phyloP scores from a whole-genome alignment of 1,140 invertebrate species.

The Scylla paramamosain region DNA sequence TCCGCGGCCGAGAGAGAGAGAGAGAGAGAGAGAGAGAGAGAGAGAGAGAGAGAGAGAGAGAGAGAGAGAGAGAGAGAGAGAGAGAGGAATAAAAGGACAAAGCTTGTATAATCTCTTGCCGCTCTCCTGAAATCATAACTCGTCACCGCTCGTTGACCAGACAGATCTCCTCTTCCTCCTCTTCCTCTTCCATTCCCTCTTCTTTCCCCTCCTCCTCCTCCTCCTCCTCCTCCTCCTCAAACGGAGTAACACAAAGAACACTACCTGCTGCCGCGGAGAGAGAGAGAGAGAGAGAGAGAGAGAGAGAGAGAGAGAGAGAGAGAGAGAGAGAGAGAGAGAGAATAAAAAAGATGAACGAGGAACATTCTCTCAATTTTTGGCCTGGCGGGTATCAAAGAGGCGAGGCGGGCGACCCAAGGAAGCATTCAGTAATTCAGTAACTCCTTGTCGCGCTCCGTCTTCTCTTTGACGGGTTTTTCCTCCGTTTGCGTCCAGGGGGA shows the following conservation, averaged over 20 bases:
- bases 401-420: slow-evolving; percentile 7
- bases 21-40: slow-evolving; percentile 20
- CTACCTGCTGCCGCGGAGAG: background rate
- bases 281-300: no score
- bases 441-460: background rate
- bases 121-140: background rate
- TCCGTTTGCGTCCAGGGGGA: slow-evolving; percentile 7
- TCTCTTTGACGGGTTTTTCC: slow-evolving; percentile 8
- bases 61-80: slow-evolving; percentile 20
- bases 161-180: background rate
- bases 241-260: slow-evolving; percentile 3
- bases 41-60: slow-evolving; percentile 20
- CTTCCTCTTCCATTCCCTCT: background rate
- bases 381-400: background rate
- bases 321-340: no score
- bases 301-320: no score
- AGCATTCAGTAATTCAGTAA: slow-evolving; percentile 23
- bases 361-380: slow-evolving; percentile 14
- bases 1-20: slow-evolving; percentile 20
- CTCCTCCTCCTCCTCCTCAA: background rate
- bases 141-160: slow-evolving; percentile 9
- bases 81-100: background rate
- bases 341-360: background rate
- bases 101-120: background rate
- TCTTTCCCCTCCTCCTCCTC: background rate